Percentiles rank a stretch among this genome's conserved stretches.
phyloP scores from a whole-genome alignment of 2,113 vertebrate species.

The Zootoca vivipara region DNA sequence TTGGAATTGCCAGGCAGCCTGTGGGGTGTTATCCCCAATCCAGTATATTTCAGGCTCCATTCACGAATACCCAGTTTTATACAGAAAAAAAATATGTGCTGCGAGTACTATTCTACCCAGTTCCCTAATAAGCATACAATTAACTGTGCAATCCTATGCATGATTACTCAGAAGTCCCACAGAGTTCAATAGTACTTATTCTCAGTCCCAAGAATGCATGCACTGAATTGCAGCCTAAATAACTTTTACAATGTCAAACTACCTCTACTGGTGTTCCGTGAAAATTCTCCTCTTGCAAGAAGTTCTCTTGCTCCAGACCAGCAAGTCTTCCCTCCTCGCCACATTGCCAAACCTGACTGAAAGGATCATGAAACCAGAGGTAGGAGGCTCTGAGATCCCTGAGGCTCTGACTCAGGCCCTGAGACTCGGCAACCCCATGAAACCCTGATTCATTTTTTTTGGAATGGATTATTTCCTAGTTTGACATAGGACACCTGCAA shows the following conservation, averaged over 20 bases:
- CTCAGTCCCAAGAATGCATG: neutral
- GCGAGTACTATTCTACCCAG: neutral
- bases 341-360: neutral
- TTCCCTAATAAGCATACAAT: neutral
- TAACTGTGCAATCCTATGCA: neutral
- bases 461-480: neutral
- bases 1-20: neutral
- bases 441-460: neutral
- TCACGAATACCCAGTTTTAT: neutral
- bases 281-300: neutral
- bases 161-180: neutral
- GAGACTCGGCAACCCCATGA: neutral
- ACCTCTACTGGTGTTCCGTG: neutral
- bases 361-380: neutral
- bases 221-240: neutral
- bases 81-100: too few species aligned
- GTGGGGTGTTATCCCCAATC: neutral
- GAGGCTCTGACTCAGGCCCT: neutral
- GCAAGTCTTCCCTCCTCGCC: neutral
- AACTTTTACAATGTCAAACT: neutral
- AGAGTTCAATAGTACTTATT: neutral
- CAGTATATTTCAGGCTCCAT: neutral
- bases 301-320: too few species aligned
- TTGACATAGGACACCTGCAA: neutral
- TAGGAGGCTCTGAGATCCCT: neutral